These are phyloP conservation scores for Quadriops clusia DNA, from an alignment of 2,888 invertebrate genomes.

Conservation along the genomic window DNA sequence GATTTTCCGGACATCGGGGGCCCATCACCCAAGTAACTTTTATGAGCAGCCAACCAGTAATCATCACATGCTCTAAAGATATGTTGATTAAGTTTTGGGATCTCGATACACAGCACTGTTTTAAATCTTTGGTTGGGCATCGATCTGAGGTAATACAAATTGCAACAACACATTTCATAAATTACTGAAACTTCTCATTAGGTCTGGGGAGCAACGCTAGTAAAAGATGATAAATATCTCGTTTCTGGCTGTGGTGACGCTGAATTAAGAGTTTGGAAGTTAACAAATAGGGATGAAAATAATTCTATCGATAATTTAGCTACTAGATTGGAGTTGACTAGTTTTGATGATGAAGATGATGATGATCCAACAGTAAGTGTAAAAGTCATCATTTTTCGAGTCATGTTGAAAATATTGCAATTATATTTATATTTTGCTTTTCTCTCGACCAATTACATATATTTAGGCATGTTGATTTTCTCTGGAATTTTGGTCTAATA, in stretches of 20 bases:
- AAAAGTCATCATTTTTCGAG: too few species aligned
- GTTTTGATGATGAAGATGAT: slow-evolving; percentile 45
- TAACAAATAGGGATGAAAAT: slow-evolving; percentile 45
- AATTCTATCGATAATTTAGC: slow-evolving; percentile 39
- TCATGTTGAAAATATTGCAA: too few species aligned
- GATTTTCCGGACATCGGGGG: slow-evolving; percentile 87
- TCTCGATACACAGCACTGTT: slow-evolving; percentile 87
- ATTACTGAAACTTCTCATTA: slow-evolving; percentile 28
- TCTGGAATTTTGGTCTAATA: too few species aligned
- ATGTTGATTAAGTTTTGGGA: slow-evolving; percentile 97
- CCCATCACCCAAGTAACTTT: slow-evolving; percentile 73
- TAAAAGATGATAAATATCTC: slow-evolving; percentile 68
- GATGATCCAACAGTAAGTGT: slow-evolving; percentile 41
- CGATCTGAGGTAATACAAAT: slow-evolving; percentile 55
- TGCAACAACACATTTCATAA: slow-evolving; percentile 9
- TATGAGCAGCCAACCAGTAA: slow-evolving; percentile 52
- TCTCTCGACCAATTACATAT: too few species aligned
- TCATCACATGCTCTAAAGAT: slow-evolving; percentile 83
- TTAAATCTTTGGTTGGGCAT: slow-evolving; percentile 86
- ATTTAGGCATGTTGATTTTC: too few species aligned
- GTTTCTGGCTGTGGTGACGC: slow-evolving; percentile 82
- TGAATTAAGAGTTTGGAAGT: slow-evolving; percentile 74
- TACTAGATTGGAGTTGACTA: slow-evolving; percentile 39
- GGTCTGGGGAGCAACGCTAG: slow-evolving; percentile 76
- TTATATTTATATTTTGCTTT: too few species aligned